These are phyloP conservation scores for Nannoperca australis DNA, from an alignment of 2,797 vertebrate genomes.

Conservation along the genomic window DNA sequence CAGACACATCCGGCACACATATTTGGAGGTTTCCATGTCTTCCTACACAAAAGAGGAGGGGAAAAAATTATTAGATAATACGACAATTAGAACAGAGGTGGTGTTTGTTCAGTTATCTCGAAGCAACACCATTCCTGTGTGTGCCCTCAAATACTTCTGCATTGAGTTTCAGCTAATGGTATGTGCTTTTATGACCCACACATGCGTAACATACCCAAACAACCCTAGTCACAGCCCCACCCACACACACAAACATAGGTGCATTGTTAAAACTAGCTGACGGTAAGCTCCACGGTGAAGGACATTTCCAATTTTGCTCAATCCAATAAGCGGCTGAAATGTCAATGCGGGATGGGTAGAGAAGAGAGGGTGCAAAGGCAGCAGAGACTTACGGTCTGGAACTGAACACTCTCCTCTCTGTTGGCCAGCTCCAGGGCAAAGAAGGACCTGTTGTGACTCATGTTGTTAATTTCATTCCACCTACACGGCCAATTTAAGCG, in stretches of 20 bases:
- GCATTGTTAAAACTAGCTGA: constrained; percentile 50
- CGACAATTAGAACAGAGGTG: constrained; percentile 21
- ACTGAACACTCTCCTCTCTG: constrained; percentile 98
- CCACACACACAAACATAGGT: constrained; percentile 30
- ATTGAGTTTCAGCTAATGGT: constrained; percentile 31
- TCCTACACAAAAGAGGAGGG: constrained; percentile 86
- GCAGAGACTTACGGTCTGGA: constrained; percentile 94
- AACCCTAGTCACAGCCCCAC: constrained; percentile 7
- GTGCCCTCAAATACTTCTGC: constrained; percentile 25
- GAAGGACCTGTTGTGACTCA: constrained; percentile 99
- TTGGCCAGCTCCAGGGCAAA: constrained; percentile 94
- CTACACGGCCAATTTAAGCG: constrained; percentile 82
- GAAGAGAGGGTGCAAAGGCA: constrained; percentile 17
- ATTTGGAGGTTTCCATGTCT: constrained; percentile 99
- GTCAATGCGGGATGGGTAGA: constrained; percentile 6
- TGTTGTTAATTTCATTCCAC: constrained; percentile 99
- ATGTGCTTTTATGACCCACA: constrained; percentile 44
- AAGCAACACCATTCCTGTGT: constrained; percentile 30
- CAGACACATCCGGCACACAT: constrained; percentile 97
- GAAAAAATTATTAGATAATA: constrained; percentile 57
- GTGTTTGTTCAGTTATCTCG: constrained; percentile 22
- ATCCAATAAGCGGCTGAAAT: constrained; percentile 57
- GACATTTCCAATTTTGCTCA: constrained; percentile 50
- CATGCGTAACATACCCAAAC: constrained; percentile 33
- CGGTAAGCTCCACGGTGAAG: constrained; percentile 9